Percentiles rank a stretch among this genome's conserved stretches.
Conservation (phyloP, 2,888 invertebrate species). For the Sisyra nigra region DNA sequence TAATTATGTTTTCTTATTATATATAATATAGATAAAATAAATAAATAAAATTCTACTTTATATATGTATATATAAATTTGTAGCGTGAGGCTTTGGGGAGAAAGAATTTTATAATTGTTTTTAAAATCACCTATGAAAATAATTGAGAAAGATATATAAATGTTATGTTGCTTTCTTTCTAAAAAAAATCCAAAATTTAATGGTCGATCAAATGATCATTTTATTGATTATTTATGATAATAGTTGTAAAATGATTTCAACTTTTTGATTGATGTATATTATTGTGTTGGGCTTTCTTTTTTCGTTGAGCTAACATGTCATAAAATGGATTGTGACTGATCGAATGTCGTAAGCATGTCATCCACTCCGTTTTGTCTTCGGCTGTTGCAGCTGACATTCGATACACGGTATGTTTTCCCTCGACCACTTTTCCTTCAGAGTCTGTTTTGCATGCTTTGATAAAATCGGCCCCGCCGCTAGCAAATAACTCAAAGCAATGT, state of each 20-base stretch:
- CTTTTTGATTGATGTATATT: constrained; percentile 27
- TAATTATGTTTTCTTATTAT: no score
- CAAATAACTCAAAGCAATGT: constrained; percentile 90
- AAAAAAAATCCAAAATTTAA: no score
- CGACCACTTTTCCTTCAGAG: constrained; percentile 80
- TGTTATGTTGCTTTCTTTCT: no score
- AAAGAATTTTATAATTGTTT: no score
- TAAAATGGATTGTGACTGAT: constrained; percentile 98
- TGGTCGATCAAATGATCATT: no score
- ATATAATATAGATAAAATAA: no score
- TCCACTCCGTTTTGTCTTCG: constrained; percentile 96
- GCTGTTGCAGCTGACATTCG: constrained; percentile 92
- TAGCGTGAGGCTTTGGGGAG: no score
- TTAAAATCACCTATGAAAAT: no score
- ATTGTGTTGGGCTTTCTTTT: constrained; percentile 76
- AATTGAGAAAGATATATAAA: no score
- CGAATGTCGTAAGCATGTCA: constrained; percentile 81
- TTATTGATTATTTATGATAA: no score
- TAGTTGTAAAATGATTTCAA: constrained; percentile 12
- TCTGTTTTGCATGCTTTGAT: constrained; percentile 90
- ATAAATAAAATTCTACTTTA: no score
- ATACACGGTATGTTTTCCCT: constrained; percentile 62
- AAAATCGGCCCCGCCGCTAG: constrained; percentile 65
- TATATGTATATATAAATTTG: no score
- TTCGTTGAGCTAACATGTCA: constrained; percentile 87